These are phyloP conservation scores for Sphaerophoria taeniata DNA, from an alignment of 2,888 invertebrate genomes.

Conservation along the genomic window DNA sequence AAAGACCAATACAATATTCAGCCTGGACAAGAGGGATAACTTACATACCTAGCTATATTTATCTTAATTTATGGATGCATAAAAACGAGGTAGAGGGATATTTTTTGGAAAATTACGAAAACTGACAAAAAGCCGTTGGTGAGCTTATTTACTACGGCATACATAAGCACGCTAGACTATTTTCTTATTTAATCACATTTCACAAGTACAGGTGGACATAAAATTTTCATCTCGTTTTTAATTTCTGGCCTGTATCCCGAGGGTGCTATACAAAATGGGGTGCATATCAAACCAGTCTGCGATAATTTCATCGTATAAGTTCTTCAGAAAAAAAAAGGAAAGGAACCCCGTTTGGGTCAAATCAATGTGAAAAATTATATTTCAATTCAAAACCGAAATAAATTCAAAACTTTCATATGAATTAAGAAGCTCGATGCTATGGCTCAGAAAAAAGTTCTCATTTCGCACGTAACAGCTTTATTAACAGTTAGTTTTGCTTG, in stretches of 20 bases:
- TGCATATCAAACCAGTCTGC: conserved; percentile 32
- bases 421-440: no score
- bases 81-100: conserved; percentile 22
- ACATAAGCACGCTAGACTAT: conserved; percentile 25
- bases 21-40: conserved; percentile 49
- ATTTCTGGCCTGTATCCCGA: conserved; percentile 63
- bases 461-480: no score
- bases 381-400: no score
- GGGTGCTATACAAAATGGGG: conserved; percentile 56
- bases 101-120: no score
- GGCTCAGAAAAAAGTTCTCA: no score
- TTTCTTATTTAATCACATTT: conserved; percentile 71
- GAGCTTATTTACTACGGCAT: conserved; percentile 32
- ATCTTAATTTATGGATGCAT: conserved; percentile 62
- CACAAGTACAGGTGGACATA: conserved; percentile 70
- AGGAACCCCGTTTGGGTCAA: neutral
- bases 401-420: no score
- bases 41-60: conserved; percentile 14
- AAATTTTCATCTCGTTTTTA: conserved; percentile 71
- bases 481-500: no score
- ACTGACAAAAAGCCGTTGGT: conserved; percentile 54
- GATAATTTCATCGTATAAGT: neutral
- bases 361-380: no score
- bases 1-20: conserved; percentile 56
- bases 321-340: neutral